A percentile compares a stretch with the other conserved stretches of the same genome.
Evolutionary conservation across 2,797 vertebrate species (phyloP).

Genomic region (Centroberyx gerrardi): DNA sequence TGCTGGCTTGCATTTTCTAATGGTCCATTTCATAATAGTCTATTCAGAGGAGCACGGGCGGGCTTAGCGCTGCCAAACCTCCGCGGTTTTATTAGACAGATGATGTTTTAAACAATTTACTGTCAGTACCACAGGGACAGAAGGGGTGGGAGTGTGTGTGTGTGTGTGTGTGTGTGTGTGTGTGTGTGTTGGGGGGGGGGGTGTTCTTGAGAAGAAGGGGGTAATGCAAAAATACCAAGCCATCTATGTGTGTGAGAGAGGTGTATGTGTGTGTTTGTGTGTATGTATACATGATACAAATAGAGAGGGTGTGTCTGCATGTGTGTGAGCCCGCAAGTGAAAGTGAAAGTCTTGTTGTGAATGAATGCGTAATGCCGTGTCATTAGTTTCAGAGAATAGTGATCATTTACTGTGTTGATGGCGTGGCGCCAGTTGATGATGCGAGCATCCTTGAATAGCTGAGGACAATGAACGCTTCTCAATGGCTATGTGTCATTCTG

Average conservation of each 20-base stretch:
- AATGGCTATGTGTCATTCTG: slow-evolving; percentile 32
- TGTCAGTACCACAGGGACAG: background rate
- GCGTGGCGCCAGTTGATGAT: slow-evolving; percentile 52
- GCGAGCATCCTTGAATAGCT: slow-evolving; percentile 42
- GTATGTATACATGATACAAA: too few species aligned
- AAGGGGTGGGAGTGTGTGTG: background rate
- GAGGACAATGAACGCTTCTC: slow-evolving; percentile 36
- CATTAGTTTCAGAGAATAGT: slow-evolving; percentile 50
- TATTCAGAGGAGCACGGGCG: slow-evolving; percentile 39
- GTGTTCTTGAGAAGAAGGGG: background rate
- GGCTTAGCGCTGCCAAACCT: slow-evolving; percentile 9
- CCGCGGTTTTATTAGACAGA: slow-evolving; percentile 19
- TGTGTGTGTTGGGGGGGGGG: background rate
- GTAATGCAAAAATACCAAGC: background rate
- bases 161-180: too few species aligned
- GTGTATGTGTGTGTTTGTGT: background rate
- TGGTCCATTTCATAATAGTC: slow-evolving; percentile 41
- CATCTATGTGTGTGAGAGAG: background rate
- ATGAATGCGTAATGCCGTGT: slow-evolving; percentile 42
- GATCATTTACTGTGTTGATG: slow-evolving; percentile 37
- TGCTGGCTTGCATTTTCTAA: slow-evolving; percentile 54
- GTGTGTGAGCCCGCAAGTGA: background rate
- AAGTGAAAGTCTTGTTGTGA: background rate
- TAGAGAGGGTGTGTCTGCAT: background rate
- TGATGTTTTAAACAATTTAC: slow-evolving; percentile 21